Conservation (phyloP, 2,113 vertebrate species). For the Antigone vipio region DNA sequence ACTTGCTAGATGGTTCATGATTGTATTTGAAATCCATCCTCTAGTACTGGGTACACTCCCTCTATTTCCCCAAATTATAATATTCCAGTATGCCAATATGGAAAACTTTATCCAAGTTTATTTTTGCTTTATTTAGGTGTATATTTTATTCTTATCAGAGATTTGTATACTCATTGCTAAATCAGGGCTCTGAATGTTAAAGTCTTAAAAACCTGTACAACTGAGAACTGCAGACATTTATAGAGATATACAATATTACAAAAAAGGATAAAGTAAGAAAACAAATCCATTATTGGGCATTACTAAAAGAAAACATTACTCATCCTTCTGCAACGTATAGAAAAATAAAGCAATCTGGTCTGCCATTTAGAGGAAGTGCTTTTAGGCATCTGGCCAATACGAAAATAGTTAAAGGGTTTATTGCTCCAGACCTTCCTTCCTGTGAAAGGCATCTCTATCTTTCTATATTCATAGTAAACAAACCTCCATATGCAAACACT, state of each 20-base stretch:
- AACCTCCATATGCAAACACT: background rate
- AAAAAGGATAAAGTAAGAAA: background rate
- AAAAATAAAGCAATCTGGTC: constrained; percentile 5
- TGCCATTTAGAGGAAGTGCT: background rate
- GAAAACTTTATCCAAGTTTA: background rate
- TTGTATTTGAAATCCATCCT: background rate
- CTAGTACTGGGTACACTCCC: background rate
- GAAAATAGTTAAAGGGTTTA: background rate
- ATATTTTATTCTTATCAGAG: background rate
- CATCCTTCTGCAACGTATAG: background rate
- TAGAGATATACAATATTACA: background rate
- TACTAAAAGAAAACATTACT: background rate
- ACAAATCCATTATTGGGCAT: background rate
- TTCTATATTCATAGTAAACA: background rate
- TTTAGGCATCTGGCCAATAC: background rate
- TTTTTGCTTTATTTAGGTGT: background rate
- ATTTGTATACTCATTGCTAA: background rate
- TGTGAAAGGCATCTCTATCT: background rate
- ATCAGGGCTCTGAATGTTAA: background rate
- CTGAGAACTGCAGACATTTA: background rate
- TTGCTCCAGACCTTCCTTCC: background rate
- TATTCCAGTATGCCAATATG: background rate
- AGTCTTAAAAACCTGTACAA: background rate
- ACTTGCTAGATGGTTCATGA: background rate
- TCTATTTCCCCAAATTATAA: background rate